These are phyloP conservation scores for Hypomecis punctinalis DNA, from an alignment of 2,888 invertebrate genomes.

Conservation along the genomic window DNA sequence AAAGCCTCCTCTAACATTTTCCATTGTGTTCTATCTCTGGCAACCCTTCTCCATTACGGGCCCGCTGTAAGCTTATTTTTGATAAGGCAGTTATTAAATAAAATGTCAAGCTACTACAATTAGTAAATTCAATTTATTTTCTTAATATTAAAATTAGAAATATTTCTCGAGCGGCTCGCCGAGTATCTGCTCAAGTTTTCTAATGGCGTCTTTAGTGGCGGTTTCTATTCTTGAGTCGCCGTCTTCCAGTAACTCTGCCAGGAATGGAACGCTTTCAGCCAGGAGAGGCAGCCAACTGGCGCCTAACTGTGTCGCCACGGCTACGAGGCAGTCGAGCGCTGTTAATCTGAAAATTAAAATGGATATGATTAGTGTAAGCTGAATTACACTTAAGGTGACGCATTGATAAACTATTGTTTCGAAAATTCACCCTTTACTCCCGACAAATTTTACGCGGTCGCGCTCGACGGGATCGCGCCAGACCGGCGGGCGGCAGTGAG, in stretches of 20 bases:
- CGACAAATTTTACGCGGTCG: no score
- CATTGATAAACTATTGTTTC: no score
- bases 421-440: no score
- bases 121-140: not conserved
- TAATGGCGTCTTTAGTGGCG: slow-evolving; percentile 91
- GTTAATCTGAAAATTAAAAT: slow-evolving; percentile 80
- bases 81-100: no score
- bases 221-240: slow-evolving; percentile 93
- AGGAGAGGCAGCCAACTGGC: slow-evolving; percentile 95
- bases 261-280: slow-evolving; percentile 97
- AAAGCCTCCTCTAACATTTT: no score
- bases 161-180: slow-evolving; percentile 96
- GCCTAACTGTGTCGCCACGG: slow-evolving; percentile 92
- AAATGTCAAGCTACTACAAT: not conserved
- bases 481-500: no score
- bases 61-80: no score
- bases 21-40: no score
- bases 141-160: slow-evolving; percentile 79
- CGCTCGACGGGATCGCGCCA: no score
- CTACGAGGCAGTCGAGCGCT: slow-evolving; percentile 89
- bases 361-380: no score
- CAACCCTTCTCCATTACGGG: no score
- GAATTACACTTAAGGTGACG: no score
- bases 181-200: slow-evolving; percentile 93
- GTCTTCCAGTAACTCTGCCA: slow-evolving; percentile 97